Evolutionary conservation across 1,140 invertebrate species (phyloP).

Genomic region (Drosophila parabipectinata): DNA sequence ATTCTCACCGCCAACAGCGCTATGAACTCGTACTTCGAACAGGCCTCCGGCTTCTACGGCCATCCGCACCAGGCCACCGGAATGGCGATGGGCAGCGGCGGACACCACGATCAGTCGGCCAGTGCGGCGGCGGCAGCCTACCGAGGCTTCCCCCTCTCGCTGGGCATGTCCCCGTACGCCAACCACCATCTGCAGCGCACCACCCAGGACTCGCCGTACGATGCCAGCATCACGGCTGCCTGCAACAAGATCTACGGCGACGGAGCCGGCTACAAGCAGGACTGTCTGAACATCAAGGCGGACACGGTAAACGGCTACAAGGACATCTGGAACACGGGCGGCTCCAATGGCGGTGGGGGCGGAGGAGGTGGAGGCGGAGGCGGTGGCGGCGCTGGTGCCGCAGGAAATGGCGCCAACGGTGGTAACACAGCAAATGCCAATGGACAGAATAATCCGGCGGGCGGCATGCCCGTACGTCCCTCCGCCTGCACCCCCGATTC

Average conservation of each 20-base stretch:
- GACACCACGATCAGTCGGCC: constrained; percentile 88
- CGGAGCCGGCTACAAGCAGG: constrained; percentile 82
- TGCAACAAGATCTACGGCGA: constrained; percentile 88
- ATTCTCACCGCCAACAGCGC: constrained; percentile 82
- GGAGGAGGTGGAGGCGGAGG: constrained; percentile 65
- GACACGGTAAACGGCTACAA: constrained; percentile 87
- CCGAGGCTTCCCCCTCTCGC: constrained; percentile 91
- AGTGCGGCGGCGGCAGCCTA: constrained; percentile 89
- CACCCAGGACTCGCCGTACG: constrained; percentile 94
- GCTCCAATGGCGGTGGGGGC: constrained; percentile 84
- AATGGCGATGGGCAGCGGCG: constrained; percentile 86
- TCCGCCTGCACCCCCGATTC: constrained; percentile 94
- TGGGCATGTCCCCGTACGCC: constrained; percentile 93
- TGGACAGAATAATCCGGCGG: constrained; percentile 86
- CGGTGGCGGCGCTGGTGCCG: constrained; percentile 83
- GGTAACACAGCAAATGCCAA: constrained; percentile 84
- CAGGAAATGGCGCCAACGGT: constrained; percentile 76
- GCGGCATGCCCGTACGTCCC: constrained; percentile 88
- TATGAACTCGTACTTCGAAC: constrained; percentile 98
- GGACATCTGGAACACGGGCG: constrained; percentile 87
- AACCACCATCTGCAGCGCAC: constrained; percentile 92
- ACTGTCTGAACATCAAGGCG: constrained; percentile 85
- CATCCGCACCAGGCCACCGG: constrained; percentile 91
- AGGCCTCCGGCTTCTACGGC: constrained; percentile 94
- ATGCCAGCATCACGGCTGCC: constrained; percentile 92